phyloP scores from a whole-genome alignment of 2,113 vertebrate species.

The Polypterus bichir region DNA sequence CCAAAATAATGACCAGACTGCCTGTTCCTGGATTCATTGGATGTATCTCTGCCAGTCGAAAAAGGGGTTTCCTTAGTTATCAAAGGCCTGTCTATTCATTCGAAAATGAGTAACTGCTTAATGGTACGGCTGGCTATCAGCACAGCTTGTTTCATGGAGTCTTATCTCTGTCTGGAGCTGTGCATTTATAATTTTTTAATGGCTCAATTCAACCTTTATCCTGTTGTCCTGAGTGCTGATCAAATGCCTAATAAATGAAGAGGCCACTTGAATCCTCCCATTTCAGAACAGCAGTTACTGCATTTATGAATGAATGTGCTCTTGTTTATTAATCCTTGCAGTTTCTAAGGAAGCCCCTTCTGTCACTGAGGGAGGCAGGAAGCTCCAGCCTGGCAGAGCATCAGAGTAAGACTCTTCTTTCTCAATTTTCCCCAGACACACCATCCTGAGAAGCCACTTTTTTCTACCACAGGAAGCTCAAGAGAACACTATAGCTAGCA shows the following conservation, averaged over 20 bases:
- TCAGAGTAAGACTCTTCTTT: conserved; percentile 99
- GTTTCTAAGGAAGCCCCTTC: conserved; percentile 24
- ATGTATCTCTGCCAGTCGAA: conserved; percentile 61
- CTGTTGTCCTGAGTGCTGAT: no score
- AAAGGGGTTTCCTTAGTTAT: conserved; percentile 35
- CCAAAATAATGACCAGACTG: conserved; percentile 26
- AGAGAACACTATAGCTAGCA: conserved; percentile 99
- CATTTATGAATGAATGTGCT: conserved; percentile 26
- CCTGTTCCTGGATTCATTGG: conserved; percentile 38
- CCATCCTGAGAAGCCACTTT: conserved; percentile 99
- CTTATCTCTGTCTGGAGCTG: no score
- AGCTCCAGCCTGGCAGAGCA: conserved; percentile 88
- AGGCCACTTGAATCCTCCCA: no score
- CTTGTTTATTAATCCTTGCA: conserved; percentile 42
- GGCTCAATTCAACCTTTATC: no score
- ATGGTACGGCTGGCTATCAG: no score
- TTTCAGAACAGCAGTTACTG: not conserved
- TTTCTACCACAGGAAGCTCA: conserved; percentile 99
- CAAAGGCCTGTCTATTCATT: conserved; percentile 43
- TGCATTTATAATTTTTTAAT: no score
- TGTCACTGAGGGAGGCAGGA: conserved; percentile 72
- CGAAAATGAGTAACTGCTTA: conserved; percentile 1
- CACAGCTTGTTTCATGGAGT: no score
- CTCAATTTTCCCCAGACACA: conserved; percentile 99
- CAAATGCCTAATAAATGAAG: no score